Conservation (phyloP, 2,888 invertebrate genomes). For the Drosophila birchii region DNA sequence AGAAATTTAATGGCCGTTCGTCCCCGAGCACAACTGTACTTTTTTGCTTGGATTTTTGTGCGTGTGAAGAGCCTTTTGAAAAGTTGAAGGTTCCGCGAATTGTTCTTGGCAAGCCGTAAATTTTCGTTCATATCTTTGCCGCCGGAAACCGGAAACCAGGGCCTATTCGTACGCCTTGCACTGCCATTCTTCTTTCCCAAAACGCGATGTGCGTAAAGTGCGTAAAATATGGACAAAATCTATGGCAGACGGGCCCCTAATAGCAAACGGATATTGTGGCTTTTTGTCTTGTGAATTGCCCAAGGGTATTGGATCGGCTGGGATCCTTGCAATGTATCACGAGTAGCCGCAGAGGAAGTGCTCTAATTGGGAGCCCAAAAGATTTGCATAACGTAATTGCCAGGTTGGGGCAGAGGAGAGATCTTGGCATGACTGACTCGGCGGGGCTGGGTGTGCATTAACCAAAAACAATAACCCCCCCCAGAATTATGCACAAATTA, state of each 20-base stretch:
- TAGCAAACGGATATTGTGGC: constrained; percentile 79
- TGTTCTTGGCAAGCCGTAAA: constrained; percentile 61
- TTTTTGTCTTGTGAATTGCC: constrained; percentile 63
- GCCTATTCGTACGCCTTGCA: constrained; percentile 71
- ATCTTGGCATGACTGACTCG: constrained; percentile 50
- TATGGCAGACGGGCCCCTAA: constrained; percentile 50
- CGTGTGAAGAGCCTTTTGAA: constrained; percentile 32
- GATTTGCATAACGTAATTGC: constrained; percentile 75
- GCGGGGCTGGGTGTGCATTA: constrained; percentile 63
- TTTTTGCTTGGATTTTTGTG: constrained; percentile 46
- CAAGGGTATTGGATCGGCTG: constrained; percentile 13
- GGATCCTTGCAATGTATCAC: constrained; percentile 1
- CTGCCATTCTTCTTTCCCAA: constrained; percentile 56
- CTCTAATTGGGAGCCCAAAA: constrained; percentile 62
- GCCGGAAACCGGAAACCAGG: constrained; percentile 77
- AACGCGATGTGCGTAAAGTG: constrained; percentile 66
- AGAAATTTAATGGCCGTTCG: constrained; percentile 12
- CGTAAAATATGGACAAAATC: constrained; percentile 64
- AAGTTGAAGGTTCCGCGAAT: constrained; percentile 59
- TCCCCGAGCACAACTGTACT: constrained; percentile 42
- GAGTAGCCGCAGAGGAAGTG: constrained; percentile 51
- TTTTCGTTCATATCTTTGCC: constrained; percentile 58
- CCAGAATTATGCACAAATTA: constrained; percentile 75
- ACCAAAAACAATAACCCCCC: constrained; percentile 77
- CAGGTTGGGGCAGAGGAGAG: constrained; percentile 24